Base-by-base conservation (phyloP, 2,797 vertebrate species). In the Cetoscarus ocellatus region DNA sequence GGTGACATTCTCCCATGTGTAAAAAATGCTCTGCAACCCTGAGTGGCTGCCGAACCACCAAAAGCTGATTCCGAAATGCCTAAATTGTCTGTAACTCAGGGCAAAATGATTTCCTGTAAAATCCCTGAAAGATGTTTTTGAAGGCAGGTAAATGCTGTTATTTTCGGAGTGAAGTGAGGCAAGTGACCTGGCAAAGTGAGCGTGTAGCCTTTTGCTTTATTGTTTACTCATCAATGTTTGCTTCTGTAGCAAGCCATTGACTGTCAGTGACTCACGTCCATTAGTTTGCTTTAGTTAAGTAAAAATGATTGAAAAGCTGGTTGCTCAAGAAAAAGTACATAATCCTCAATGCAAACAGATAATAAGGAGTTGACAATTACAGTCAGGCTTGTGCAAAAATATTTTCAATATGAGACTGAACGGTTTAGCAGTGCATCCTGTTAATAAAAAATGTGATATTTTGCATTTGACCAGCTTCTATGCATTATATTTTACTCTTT, bases 1-100 rank as follows among this genome's bases (percentile, higher is more conserved):
- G 75, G 61, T 70, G 71, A 57, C 63, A 73, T 54, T 79, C 74
- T 64, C 15, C 52, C 39, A 36, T 13, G 60, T 76, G 73, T 70
- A 49, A 70, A 80, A 67, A 51, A 73, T 42, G 50, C 43, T 75
- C 63, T 54, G 52, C 36, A 45, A 19, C 44, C 9, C 53, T 39
- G 53, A 71, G 55, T 70, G 3, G 1, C 38, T 5, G 10, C 67
- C 58, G 63, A 54, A 60, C 13, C 38, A 27, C 59, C 15, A 1
- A 53, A 75, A 80, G 58, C 35, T 8, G 39, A 57, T 40, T 10
- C 39, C 12, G 56, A 58, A 75, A 73, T 56, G 61, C 15, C 18
- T 15, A 55, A 70, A 67, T 56, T 75, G 13, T 70, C 57, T 49
- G 18, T 56, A 40, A 77, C 40, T 51, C n/a, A 17, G 13, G 49